Conservation (phyloP, 2,888 invertebrate genomes). For the Clepsis dumicolana region DNA sequence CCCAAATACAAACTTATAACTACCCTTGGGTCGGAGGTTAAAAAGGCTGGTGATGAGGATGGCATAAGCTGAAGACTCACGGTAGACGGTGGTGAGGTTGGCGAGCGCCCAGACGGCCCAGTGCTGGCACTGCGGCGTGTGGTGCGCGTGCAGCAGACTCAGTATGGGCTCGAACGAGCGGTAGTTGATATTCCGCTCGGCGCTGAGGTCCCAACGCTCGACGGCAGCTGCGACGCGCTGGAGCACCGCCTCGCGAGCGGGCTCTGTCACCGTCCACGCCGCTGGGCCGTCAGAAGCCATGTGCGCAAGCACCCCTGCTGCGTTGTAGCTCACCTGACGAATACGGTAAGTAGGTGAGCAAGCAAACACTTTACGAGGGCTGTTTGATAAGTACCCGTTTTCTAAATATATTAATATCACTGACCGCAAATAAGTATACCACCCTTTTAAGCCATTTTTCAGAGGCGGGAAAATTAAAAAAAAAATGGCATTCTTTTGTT, state of each 20-base stretch:
- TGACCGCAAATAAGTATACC: too few relatives aligned
- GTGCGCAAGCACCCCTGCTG: slow-evolving; percentile 97
- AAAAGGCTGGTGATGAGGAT: too few relatives aligned
- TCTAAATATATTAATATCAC: too few relatives aligned
- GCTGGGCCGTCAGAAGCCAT: slow-evolving; percentile 96
- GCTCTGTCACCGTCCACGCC: slow-evolving; percentile 92
- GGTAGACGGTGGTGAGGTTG: slow-evolving; percentile 96
- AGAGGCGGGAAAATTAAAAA: too few relatives aligned
- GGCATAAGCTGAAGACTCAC: slow-evolving; percentile 87
- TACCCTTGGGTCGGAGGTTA: too few relatives aligned
- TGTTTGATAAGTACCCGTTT: too few relatives aligned
- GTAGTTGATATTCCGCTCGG: slow-evolving; percentile 98
- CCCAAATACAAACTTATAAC: too few relatives aligned
- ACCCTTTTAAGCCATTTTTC: too few relatives aligned
- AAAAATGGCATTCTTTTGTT: too few relatives aligned
- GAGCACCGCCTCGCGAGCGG: slow-evolving; percentile 90
- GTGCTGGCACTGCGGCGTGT: slow-evolving; percentile 96
- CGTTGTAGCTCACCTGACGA: slow-evolving; percentile 95
- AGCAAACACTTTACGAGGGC: too few relatives aligned
- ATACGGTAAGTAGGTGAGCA: too few relatives aligned
- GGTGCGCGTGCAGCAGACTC: slow-evolving; percentile 91
- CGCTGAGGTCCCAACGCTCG: slow-evolving; percentile 94
- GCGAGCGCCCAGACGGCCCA: slow-evolving; percentile 99
- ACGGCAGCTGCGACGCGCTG: slow-evolving; percentile 93
- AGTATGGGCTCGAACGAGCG: slow-evolving; percentile 96